These are phyloP conservation scores for Varanus komodoensis DNA, from an alignment of 2,113 vertebrate species.

Conservation along the genomic window DNA sequence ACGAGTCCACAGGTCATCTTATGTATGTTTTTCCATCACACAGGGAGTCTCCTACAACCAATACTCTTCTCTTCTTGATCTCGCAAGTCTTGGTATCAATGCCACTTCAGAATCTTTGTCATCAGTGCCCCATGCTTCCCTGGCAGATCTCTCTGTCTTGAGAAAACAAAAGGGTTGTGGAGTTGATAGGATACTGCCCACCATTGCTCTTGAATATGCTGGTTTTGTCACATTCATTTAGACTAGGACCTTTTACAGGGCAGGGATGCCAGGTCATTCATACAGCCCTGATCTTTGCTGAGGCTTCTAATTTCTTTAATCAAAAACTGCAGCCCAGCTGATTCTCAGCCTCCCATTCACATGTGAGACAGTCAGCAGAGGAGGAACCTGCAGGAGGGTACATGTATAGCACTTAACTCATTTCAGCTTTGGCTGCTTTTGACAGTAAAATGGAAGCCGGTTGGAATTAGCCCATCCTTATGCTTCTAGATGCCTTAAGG, in stretches of 20 bases:
- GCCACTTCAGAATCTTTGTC: not conserved
- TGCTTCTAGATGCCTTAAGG: not conserved
- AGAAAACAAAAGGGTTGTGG: not conserved
- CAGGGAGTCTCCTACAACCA: too few species aligned
- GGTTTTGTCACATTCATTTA: not conserved
- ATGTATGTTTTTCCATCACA: too few species aligned
- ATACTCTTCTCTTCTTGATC: too few species aligned
- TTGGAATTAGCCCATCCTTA: not conserved
- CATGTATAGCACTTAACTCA: not conserved
- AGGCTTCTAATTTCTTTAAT: not conserved
- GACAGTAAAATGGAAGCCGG: not conserved
- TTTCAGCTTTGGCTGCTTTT: not conserved
- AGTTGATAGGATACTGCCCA: too few species aligned
- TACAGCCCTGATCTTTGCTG: not conserved
- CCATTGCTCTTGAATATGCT: not conserved
- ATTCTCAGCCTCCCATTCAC: too few species aligned
- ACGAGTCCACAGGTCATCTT: too few species aligned
- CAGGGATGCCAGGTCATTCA: not conserved
- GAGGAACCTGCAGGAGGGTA: not conserved
- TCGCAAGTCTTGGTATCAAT: too few species aligned
- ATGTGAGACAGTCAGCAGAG: too few species aligned
- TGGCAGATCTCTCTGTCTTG: not conserved
- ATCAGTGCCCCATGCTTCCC: not conserved
- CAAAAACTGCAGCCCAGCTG: too few species aligned
- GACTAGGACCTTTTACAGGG: not conserved